Percentiles rank a stretch among this genome's conserved stretches.
Evolutionary conservation across 2,797 vertebrate genomes (phyloP).

Genomic region (Eutrigla gurnardus): DNA sequence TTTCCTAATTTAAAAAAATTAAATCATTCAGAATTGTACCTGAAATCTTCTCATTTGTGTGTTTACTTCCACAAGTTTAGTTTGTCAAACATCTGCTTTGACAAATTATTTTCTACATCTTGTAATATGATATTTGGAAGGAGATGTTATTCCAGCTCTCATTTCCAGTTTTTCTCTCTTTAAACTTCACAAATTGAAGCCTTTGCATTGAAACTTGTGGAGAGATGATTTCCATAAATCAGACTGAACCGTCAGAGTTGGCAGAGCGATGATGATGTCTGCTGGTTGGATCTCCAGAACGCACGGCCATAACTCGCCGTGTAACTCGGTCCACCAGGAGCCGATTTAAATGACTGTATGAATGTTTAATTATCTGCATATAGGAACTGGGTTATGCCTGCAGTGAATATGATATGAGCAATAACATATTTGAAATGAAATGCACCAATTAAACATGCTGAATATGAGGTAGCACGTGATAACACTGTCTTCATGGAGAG

Average conservation of each 20-base stretch:
- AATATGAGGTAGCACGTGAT: not conserved
- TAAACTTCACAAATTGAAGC: not conserved
- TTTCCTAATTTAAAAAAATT: too few species aligned
- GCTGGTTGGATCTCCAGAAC: conserved; percentile 6
- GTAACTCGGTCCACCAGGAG: conserved; percentile 9
- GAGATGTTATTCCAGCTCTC: not conserved
- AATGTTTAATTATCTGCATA: conserved; percentile 21
- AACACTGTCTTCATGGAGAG: not conserved
- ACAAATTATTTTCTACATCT: not conserved
- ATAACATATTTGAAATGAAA: not conserved
- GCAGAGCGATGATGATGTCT: conserved; percentile 28
- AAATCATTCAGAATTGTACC: too few species aligned
- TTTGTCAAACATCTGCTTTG: too few species aligned
- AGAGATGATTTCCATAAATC: conserved; percentile 32
- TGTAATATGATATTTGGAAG: not conserved
- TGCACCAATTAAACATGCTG: not conserved
- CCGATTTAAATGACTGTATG: conserved; percentile 28
- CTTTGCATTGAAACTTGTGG: not conserved
- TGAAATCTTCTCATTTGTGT: too few species aligned
- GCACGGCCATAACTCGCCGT: not conserved
- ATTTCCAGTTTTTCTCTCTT: not conserved
- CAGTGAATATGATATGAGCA: conserved; percentile 2
- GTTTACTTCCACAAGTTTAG: too few species aligned
- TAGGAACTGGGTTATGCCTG: conserved; percentile 13
- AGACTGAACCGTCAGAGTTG: conserved; percentile 16